These are phyloP conservation scores for Lophotriccus pileatus DNA, from an alignment of 2,797 vertebrate genomes.

Conservation along the genomic window DNA sequence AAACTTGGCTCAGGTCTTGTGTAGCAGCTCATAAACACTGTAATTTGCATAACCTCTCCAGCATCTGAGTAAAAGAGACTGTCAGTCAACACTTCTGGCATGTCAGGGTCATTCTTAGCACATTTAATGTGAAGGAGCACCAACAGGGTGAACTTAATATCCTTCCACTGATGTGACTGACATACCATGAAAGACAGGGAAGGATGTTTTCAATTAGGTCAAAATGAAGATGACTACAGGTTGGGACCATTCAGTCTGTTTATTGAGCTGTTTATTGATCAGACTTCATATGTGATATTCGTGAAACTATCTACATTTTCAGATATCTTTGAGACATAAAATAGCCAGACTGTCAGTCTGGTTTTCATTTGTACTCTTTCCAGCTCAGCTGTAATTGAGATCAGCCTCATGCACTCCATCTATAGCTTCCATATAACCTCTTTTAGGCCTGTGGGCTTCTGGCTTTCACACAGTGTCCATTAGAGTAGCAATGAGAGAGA, in stretches of 20 bases:
- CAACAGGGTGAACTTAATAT: not conserved
- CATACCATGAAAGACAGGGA: not conserved
- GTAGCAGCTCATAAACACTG: conserved; percentile 32
- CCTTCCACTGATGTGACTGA: not conserved
- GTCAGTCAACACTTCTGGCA: not conserved
- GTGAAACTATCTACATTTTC: not conserved
- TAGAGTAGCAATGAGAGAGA: not conserved
- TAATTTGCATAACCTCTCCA: conserved; percentile 34
- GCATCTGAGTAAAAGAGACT: not conserved
- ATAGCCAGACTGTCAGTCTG: not conserved
- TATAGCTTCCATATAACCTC: not conserved
- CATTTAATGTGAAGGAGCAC: not conserved
- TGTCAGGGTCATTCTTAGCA: conserved; percentile 1
- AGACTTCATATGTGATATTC: not conserved
- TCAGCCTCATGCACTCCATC: not conserved
- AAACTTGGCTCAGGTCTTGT: not conserved
- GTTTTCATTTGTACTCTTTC: conserved; percentile 22
- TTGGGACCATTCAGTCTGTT: not conserved
- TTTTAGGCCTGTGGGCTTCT: not conserved
- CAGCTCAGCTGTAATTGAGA: not conserved
- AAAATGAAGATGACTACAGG: not conserved
- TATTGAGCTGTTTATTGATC: not conserved
- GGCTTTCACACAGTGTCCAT: not conserved
- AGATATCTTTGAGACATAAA: not conserved
- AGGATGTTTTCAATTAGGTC: not conserved